Conservation (phyloP, 2,797 vertebrate species). For the Cirrhinus mrigala region DNA sequence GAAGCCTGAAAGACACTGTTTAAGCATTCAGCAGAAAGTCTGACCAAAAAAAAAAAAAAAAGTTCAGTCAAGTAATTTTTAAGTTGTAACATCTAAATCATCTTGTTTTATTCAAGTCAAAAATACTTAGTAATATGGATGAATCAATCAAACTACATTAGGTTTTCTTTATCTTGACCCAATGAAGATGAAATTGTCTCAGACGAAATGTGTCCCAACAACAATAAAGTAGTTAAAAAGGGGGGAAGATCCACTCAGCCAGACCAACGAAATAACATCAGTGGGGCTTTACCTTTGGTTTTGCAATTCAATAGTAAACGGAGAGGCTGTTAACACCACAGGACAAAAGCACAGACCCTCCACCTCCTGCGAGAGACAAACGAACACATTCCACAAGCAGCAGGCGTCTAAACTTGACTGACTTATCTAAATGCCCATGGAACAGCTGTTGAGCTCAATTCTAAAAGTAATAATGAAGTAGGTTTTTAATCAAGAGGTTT, state of each 20-base stretch:
- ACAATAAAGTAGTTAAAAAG: background rate
- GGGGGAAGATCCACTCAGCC: background rate
- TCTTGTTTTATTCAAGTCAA: background rate
- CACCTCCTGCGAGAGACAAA: constrained; percentile 36
- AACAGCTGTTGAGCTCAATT: constrained; percentile 2
- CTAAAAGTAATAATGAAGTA: background rate
- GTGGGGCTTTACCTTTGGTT: constrained; percentile 32
- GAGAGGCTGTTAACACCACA: constrained; percentile 46
- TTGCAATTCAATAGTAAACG: constrained; percentile 49
- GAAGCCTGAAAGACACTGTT: background rate
- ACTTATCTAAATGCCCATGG: constrained; percentile 53
- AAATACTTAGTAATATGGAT: background rate
- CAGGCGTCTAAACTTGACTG: constrained; percentile 49
- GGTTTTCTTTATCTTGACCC: background rate
- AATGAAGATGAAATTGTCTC: background rate
- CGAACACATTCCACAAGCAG: constrained; percentile 57
- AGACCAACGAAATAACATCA: constrained; percentile 43
- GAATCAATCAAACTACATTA: background rate
- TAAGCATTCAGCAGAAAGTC: background rate
- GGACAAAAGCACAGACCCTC: constrained; percentile 49
- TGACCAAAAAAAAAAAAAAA: background rate
- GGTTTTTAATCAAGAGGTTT: background rate
- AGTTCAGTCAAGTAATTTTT: background rate
- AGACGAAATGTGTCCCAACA: background rate
- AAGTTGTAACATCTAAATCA: background rate